These are phyloP conservation scores for Camptogramma bilineatum DNA, from an alignment of 2,888 invertebrate genomes.

Conservation along the genomic window DNA sequence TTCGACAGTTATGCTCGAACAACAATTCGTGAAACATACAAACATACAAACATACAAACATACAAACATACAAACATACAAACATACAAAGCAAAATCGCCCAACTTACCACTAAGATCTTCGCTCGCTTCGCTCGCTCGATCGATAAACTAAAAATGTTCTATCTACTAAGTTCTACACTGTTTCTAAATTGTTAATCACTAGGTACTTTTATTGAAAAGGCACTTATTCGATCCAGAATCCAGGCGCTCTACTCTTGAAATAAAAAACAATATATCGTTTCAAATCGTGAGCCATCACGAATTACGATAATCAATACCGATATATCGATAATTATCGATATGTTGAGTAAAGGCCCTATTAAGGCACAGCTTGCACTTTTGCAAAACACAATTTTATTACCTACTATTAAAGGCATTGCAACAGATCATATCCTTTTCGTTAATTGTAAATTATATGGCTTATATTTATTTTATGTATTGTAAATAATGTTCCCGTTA, in stretches of 20 bases:
- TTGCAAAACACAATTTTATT: constrained; percentile 17
- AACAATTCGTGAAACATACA: no score
- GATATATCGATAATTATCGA: neutral
- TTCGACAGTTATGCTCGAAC: no score
- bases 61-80: no score
- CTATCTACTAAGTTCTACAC: constrained; percentile 6
- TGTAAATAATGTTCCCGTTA: constrained; percentile 32
- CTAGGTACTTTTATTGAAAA: constrained; percentile 38
- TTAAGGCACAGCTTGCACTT: constrained; percentile 27
- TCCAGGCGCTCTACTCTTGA: neutral
- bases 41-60: no score
- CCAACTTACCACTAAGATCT: no score
- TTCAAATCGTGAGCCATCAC: no score
- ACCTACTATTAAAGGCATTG: constrained; percentile 21
- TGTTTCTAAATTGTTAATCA: constrained; percentile 13
- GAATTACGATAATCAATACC: neutral
- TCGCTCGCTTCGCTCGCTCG: no score
- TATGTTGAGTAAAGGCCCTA: neutral
- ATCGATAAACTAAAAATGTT: constrained; percentile 8
- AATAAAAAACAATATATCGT: neutral
- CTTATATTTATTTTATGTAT: constrained; percentile 25
- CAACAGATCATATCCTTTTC: constrained; percentile 27
- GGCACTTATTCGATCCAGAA: constrained; percentile 36
- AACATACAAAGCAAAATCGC: no score
- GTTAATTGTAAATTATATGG: constrained; percentile 31